These are phyloP conservation scores for Macrocentrus cingulum DNA, from an alignment of 1,140 invertebrate species.

Conservation along the genomic window DNA sequence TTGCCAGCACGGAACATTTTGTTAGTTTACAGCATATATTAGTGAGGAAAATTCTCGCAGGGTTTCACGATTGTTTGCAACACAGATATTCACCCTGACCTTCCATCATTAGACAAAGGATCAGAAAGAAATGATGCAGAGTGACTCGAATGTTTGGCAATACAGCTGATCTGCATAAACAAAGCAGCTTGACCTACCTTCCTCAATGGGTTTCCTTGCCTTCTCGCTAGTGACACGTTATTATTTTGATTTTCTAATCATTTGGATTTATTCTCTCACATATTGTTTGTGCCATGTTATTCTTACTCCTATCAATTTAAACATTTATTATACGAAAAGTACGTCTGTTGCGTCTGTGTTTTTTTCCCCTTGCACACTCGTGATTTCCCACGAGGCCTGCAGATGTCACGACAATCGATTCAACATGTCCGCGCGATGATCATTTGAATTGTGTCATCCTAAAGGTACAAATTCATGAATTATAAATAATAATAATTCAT, in stretches of 20 bases:
- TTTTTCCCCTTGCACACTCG: no score
- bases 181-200: slow-evolving; percentile 46
- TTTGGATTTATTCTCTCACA: slow-evolving; percentile 39
- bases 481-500: no score
- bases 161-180: slow-evolving; percentile 58
- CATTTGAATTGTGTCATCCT: no score
- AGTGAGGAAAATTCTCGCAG: no score
- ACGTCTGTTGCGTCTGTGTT: slow-evolving; percentile 34
- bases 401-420: no score
- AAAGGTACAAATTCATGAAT: no score
- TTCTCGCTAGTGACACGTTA: slow-evolving; percentile 25
- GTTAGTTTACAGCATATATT: background rate
- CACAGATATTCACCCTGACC: background rate
- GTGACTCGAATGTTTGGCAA: slow-evolving; percentile 45
- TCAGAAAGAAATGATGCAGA: slow-evolving; percentile 12
- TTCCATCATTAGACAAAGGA: slow-evolving; percentile 5
- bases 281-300: slow-evolving; percentile 33
- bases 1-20: background rate
- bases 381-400: no score
- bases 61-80: no score
- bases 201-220: slow-evolving; percentile 32
- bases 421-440: no score
- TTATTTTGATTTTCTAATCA: slow-evolving; percentile 29
- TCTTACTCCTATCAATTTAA: slow-evolving; percentile 45
- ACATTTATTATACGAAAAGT: slow-evolving; percentile 43